Percentiles rank a stretch among this genome's conserved stretches.
Evolutionary conservation across 2,113 vertebrate species (phyloP).

Genomic region (Campylomormyrus numenius): DNA sequence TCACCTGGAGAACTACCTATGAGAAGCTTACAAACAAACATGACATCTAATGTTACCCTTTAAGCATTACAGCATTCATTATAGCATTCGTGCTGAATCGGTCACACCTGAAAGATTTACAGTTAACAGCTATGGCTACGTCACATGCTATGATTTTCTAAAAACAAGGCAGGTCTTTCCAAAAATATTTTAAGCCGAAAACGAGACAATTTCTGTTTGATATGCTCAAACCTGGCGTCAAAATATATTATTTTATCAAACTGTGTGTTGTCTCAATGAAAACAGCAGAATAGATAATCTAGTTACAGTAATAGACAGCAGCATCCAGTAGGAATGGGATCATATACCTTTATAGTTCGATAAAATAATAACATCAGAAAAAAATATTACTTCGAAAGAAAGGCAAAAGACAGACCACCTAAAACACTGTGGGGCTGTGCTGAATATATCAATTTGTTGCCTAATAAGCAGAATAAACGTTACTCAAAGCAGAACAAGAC

Average conservation of each 20-base stretch:
- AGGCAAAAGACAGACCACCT: background rate
- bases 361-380: background rate
- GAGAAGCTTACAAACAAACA: background rate
- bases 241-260: background rate
- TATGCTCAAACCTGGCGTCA: background rate
- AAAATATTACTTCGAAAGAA: background rate
- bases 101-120: background rate
- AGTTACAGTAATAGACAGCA: background rate
- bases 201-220: background rate
- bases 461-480: background rate
- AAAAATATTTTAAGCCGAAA: background rate
- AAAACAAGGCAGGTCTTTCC: background rate
- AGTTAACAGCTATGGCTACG: background rate
- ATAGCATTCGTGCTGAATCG: background rate
- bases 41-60: background rate
- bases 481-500: background rate
- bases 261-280: background rate
- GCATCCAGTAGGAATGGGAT: background rate
- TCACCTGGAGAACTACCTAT: background rate
- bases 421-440: background rate
- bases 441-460: background rate
- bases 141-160: background rate
- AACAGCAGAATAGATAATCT: background rate
- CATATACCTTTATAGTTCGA: background rate
- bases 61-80: background rate